These are phyloP conservation scores for Orientallactaga sibirica DNA, from an alignment of 2,797 vertebrate genomes.

Conservation along the genomic window DNA sequence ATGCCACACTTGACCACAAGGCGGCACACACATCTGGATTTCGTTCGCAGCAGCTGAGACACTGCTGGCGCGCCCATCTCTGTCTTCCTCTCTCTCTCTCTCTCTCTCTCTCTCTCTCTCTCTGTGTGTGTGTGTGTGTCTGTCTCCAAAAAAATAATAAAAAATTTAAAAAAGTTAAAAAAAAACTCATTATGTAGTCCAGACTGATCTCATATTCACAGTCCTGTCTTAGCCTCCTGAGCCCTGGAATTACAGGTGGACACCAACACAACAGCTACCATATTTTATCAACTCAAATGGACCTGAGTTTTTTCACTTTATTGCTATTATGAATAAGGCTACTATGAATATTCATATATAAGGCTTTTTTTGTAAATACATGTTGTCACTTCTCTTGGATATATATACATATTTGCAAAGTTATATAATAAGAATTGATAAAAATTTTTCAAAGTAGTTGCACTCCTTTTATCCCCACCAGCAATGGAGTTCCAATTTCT, in stretches of 20 bases:
- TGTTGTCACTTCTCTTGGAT: background rate
- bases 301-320: slow-evolving; percentile 3
- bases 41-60: too few relatives aligned
- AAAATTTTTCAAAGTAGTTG: background rate
- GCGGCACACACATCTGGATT: too few relatives aligned
- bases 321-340: background rate
- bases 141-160: too few relatives aligned
- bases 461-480: background rate
- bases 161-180: too few relatives aligned
- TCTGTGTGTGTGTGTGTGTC: too few relatives aligned
- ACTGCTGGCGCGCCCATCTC: too few relatives aligned
- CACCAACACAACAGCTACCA: background rate
- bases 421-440: background rate
- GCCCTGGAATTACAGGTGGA: background rate
- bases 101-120: too few relatives aligned
- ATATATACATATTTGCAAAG: background rate
- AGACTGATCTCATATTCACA: background rate
- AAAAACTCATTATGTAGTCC: background rate
- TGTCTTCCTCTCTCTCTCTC: too few relatives aligned
- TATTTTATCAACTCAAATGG: slow-evolving; percentile 7
- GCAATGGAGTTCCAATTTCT: background rate
- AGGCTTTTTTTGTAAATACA: background rate
- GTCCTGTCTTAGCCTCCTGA: background rate
- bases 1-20: too few relatives aligned
- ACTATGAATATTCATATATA: background rate